phyloP scores from a whole-genome alignment of 1,140 invertebrate genomes.

The Ctenoplectra terminalis region DNA sequence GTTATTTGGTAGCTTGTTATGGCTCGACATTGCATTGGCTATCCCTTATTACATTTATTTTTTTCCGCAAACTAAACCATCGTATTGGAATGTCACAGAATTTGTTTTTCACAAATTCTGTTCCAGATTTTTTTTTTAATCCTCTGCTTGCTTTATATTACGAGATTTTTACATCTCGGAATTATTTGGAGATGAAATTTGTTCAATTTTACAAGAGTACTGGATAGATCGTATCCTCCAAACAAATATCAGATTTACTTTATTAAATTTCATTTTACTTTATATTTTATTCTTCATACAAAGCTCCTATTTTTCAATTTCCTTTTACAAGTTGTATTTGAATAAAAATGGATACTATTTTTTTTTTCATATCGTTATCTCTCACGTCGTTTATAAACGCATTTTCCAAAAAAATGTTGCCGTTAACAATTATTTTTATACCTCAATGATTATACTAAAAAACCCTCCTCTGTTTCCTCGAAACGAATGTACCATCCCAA shows the following conservation, averaged over 20 bases:
- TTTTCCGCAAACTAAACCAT: background rate
- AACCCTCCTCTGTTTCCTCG: background rate
- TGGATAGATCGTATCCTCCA: too few species aligned
- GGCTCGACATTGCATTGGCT: background rate
- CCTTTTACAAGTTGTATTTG: too few species aligned
- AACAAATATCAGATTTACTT: too few species aligned
- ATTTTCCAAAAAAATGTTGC: too few species aligned
- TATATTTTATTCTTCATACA: too few species aligned
- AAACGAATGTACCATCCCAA: background rate
- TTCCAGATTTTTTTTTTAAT: background rate
- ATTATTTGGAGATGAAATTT: background rate
- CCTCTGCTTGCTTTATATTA: background rate
- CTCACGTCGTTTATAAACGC: too few species aligned
- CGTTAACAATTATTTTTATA: too few species aligned
- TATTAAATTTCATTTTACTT: too few species aligned
- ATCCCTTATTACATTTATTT: conserved; percentile 22
- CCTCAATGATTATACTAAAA: too few species aligned
- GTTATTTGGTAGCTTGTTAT: conserved; percentile 23
- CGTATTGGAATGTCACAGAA: conserved; percentile 1
- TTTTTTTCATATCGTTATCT: too few species aligned
- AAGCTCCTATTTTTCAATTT: too few species aligned
- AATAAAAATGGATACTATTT: too few species aligned
- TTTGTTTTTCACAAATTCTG: background rate
- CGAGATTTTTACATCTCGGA: background rate
- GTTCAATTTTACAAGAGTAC: background rate